These are phyloP conservation scores for Temnopleurus reevesii DNA, from an alignment of 53 echinoderm and acorn worm genomes.

Conservation along the genomic window DNA sequence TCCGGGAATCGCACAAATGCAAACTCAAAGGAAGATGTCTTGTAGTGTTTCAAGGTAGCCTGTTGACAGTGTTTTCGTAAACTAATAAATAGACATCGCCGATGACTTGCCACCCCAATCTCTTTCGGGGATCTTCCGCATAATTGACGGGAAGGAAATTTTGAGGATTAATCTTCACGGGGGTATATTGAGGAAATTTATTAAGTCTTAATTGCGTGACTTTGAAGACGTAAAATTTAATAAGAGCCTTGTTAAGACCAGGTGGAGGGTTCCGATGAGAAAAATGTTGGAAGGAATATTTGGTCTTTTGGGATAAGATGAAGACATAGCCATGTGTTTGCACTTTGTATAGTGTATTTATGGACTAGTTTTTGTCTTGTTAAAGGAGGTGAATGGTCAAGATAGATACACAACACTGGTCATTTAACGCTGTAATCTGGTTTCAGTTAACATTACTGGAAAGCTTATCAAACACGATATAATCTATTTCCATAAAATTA, in stretches of 20 bases:
- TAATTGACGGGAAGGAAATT: conserved; percentile 35
- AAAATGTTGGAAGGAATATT: not conserved
- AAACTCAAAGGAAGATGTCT: not conserved
- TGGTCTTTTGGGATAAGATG: not conserved
- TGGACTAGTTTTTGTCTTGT: not conserved
- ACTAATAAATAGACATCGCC: not conserved
- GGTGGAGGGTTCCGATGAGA: not conserved
- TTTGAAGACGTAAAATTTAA: conserved; percentile 45
- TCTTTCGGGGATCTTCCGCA: not conserved
- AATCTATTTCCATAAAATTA: not conserved
- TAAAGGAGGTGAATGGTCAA: not conserved
- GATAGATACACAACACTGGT: not conserved
- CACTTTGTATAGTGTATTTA: conserved; percentile 34
- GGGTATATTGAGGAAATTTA: conserved; percentile 52
- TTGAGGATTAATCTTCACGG: conserved; percentile 10
- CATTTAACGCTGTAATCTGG: not conserved
- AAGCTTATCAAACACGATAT: not conserved
- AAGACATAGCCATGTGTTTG: conserved; percentile 46
- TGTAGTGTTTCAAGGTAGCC: not conserved
- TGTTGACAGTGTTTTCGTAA: conserved; percentile 29
- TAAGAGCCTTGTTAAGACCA: conserved; percentile 48
- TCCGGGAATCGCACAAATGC: not conserved
- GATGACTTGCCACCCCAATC: conserved; percentile 25
- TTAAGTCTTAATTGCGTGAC: conserved; percentile 56
- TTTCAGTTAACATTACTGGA: not conserved